A percentile compares a stretch with the other conserved stretches of the same genome.
phyloP scores from a whole-genome alignment of 1,140 invertebrate species.

The Drosophila arizonae region DNA sequence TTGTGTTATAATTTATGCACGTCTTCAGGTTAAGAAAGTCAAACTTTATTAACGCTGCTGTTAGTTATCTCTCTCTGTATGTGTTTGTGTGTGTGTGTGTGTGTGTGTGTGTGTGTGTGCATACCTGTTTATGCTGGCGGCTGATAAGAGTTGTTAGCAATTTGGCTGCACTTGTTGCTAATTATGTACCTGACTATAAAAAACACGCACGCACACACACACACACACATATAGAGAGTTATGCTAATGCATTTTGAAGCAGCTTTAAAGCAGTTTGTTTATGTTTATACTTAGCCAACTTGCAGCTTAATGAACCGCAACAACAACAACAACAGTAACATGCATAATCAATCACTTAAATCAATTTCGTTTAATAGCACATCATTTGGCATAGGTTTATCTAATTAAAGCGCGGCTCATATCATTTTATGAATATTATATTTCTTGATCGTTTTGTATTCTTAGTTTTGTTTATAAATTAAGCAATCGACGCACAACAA shows the following conservation, averaged over 20 bases:
- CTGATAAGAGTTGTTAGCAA: constrained; percentile 61
- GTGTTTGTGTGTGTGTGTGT: neutral
- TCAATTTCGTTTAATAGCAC: constrained; percentile 41
- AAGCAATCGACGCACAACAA: constrained; percentile 33
- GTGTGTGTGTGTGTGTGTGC: neutral
- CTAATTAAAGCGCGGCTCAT: constrained; percentile 7
- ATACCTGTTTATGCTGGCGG: constrained; percentile 31
- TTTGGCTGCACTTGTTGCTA: constrained; percentile 23
- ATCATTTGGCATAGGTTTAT: constrained; percentile 18
- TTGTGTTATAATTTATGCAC: constrained; percentile 76
- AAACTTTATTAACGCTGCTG: constrained; percentile 52
- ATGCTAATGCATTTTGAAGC: constrained; percentile 18
- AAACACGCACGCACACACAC: neutral
- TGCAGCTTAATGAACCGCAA: constrained; percentile 20
- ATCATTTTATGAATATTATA: constrained; percentile 21
- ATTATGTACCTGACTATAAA: neutral
- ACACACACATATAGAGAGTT: neutral
- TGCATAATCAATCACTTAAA: constrained; percentile 25
- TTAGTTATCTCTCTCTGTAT: constrained; percentile 13
- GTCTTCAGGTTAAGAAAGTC: constrained; percentile 79
- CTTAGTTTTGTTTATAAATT: constrained; percentile 13
- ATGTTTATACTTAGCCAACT: constrained; percentile 22
- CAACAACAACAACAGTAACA: constrained; percentile 1
- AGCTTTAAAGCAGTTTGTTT: constrained; percentile 11
- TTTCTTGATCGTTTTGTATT: neutral